These are phyloP conservation scores for Embiotoca jacksoni DNA, from an alignment of 2,113 vertebrate genomes.

Conservation along the genomic window DNA sequence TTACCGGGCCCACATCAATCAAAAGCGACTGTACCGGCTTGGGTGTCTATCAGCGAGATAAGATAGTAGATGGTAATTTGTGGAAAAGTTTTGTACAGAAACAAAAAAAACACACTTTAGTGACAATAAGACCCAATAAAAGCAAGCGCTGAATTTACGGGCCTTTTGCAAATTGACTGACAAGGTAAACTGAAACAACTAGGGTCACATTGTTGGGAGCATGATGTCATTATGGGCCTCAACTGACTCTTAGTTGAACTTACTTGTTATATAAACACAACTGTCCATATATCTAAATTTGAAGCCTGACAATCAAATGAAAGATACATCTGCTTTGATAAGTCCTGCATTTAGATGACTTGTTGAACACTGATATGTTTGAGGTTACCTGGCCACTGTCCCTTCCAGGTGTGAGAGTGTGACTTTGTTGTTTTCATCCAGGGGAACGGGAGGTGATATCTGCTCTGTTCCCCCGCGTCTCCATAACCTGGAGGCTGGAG, in stretches of 20 bases:
- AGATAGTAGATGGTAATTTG: slow-evolving; percentile 22
- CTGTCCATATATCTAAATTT: neutral
- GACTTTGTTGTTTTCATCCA: slow-evolving; percentile 99
- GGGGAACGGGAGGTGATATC: slow-evolving; percentile 92
- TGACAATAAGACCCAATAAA: slow-evolving; percentile 47
- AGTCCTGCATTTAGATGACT: neutral
- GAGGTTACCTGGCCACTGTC: slow-evolving; percentile 93
- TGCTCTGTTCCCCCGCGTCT: slow-evolving; percentile 84
- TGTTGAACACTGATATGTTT: neutral
- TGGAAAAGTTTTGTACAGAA: slow-evolving; percentile 26
- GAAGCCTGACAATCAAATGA: neutral
- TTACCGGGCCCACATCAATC: slow-evolving; percentile 2
- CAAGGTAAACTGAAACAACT: slow-evolving; percentile 69
- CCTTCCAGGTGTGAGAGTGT: slow-evolving; percentile 93
- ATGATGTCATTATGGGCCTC: slow-evolving; percentile 50
- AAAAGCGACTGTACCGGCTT: neutral
- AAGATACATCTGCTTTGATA: neutral
- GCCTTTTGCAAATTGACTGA: slow-evolving; percentile 56
- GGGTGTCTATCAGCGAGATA: neutral
- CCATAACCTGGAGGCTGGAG: slow-evolving; percentile 86
- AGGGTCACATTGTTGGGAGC: slow-evolving; percentile 41
- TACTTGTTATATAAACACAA: neutral
- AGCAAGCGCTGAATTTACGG: slow-evolving; percentile 39
- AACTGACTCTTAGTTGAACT: slow-evolving; percentile 12
- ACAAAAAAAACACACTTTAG: slow-evolving; percentile 27